phyloP scores from a whole-genome alignment of 1,140 invertebrate species.

The Geopemphigus sp. region DNA sequence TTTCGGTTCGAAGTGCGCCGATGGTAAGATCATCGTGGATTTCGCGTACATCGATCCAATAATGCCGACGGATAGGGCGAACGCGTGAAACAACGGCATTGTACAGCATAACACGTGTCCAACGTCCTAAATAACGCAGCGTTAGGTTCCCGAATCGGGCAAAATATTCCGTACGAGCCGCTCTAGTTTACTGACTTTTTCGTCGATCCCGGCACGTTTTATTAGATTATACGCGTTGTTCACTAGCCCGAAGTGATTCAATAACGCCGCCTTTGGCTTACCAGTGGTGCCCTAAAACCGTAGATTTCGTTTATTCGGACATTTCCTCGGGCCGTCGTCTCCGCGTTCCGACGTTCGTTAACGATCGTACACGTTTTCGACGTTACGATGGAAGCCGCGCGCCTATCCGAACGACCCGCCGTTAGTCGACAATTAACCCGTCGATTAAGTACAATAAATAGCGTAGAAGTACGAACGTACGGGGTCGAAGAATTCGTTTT shows the following conservation, averaged over 20 bases:
- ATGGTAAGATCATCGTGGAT: constrained; percentile 69
- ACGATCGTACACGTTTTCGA: too few relatives aligned
- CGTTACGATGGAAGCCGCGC: too few relatives aligned
- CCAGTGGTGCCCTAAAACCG: constrained; percentile 74
- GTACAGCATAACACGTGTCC: constrained; percentile 67
- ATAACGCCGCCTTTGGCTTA: constrained; percentile 79
- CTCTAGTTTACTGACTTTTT: not conserved
- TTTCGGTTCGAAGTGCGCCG: constrained; percentile 66
- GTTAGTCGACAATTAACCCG: too few relatives aligned
- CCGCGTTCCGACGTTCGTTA: too few relatives aligned
- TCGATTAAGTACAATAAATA: too few relatives aligned
- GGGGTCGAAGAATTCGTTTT: too few relatives aligned
- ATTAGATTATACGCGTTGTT: constrained; percentile 72
- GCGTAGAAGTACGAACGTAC: too few relatives aligned
- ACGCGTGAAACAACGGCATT: constrained; percentile 90
- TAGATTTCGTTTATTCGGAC: not conserved
- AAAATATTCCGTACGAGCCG: too few relatives aligned
- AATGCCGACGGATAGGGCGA: constrained; percentile 73
- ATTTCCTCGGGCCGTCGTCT: too few relatives aligned
- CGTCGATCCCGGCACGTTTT: constrained; percentile 42
- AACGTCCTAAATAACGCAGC: constrained; percentile 50
- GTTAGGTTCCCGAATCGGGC: too few relatives aligned
- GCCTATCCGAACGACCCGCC: too few relatives aligned
- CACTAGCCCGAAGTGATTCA: constrained; percentile 78
- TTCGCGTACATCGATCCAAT: constrained; percentile 65